Evolutionary conservation across 2,888 invertebrate genomes (phyloP).

Genomic region (Philhelius pedissequus): DNA sequence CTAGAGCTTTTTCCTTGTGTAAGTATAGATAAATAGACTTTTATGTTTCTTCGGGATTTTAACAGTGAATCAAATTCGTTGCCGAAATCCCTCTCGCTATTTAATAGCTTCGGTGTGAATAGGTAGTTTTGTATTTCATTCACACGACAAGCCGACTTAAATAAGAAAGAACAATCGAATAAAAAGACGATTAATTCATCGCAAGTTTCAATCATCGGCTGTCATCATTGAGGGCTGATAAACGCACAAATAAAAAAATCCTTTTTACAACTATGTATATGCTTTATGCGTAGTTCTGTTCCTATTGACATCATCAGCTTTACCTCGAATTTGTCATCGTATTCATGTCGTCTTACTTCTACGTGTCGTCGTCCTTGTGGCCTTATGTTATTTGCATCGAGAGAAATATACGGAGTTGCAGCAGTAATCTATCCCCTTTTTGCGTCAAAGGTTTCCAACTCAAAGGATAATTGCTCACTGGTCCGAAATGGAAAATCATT

Average conservation of each 20-base stretch:
- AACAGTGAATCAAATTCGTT: background rate
- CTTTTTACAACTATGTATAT: conserved; percentile 7
- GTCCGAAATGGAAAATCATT: conserved; percentile 64
- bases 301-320: conserved; percentile 25
- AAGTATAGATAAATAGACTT: background rate
- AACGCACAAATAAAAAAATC: conserved; percentile 33
- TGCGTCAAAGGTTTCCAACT: conserved; percentile 71
- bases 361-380: background rate
- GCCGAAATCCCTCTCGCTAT: background rate
- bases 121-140: background rate
- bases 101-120: background rate
- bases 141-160: background rate
- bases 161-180: conserved; percentile 34
- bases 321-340: conserved; percentile 44
- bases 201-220: conserved; percentile 53
- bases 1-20: background rate
- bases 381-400: conserved; percentile 56
- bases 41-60: conserved; percentile 14
- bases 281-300: background rate
- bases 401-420: conserved; percentile 1
- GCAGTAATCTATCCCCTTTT: conserved; percentile 71
- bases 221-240: conserved; percentile 54
- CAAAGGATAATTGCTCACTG: conserved; percentile 75
- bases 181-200: conserved; percentile 55
- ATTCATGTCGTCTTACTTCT: background rate